Evolutionary conservation across 92 coral and sea anemone genomes (phyloP), one percentile per base, ranked within the genome.

Genomic region (Metridium senile): DNA sequence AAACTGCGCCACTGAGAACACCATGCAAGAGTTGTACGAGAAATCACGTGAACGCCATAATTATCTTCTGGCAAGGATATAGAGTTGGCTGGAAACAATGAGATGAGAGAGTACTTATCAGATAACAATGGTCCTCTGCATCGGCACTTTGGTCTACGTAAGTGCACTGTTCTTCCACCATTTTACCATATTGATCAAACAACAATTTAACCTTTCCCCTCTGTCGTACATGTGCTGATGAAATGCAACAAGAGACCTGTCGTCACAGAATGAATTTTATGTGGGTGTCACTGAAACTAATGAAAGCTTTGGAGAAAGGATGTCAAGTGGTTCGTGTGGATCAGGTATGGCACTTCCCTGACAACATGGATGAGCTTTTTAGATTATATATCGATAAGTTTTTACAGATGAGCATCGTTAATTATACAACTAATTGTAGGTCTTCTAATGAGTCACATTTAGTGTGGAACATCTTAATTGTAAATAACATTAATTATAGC

Each of bases 311-410:
- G 49, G 49, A 39, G 49, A 39, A 16, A 39, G 83, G 86, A 10
- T 84, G 79, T 54, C 70, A 66, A 1, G 35, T 88, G 9, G 31
- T 72, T 0, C 61, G 68, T 7, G 32, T 88, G 18, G 61, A 75
- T 31, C 83, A 88, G 51, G 89, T 88, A 13, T 88, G 87, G 89
- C 86, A 80, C 52, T 88, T 80, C 46, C 65, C 69, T 0, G 46
- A 86, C 19, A 79, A 62, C 22, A 58, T 79, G 6, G 57, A 46
- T n/a, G 56, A 52, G 1, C 52, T 88, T 25, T 84, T 88, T 54
- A 62, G 58, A 7, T 74, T 56, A 8, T 88, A 84, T 47, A 64
- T 88, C 6, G 77, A 88, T 53, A 80, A 77, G 16, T 84, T 84
- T 39, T 13, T n/a, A n/a, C n/a, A n/a, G n/a, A n/a, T 23, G 1